Percentiles rank a stretch among this genome's conserved stretches.
Conservation (phyloP, 2,113 vertebrate genomes). For the Maccullochella peelii region DNA sequence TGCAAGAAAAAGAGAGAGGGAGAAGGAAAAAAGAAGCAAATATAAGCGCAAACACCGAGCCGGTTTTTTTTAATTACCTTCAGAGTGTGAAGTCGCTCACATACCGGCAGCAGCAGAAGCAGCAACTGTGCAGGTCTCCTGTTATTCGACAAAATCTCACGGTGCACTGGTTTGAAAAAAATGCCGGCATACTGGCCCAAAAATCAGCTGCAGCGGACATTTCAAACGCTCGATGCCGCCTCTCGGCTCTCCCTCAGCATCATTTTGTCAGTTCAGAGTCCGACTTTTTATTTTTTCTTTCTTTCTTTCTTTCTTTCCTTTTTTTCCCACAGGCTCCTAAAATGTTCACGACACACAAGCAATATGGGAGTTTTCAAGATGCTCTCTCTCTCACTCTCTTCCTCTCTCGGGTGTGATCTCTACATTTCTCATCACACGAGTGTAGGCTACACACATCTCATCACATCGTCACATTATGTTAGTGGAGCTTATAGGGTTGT, state of each 20-base stretch:
- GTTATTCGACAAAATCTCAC: constrained; percentile 44
- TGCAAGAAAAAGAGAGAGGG: constrained; percentile 33
- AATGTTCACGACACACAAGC: constrained; percentile 73
- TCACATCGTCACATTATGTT: constrained; percentile 36
- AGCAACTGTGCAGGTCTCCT: constrained; percentile 30
- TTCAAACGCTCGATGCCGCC: constrained; percentile 19
- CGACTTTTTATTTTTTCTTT: constrained; percentile 4
- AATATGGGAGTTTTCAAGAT: constrained; percentile 65
- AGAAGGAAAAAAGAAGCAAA: background rate
- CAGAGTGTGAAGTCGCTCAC: constrained; percentile 44
- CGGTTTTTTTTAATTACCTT: constrained; percentile 56
- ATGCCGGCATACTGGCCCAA: constrained; percentile 67
- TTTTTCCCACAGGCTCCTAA: constrained; percentile 35
- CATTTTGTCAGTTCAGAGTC: constrained; percentile 16
- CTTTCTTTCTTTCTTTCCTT: background rate
- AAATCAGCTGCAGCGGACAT: constrained; percentile 62
- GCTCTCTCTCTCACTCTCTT: constrained; percentile 52
- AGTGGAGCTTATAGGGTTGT: constrained; percentile 1
- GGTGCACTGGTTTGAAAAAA: constrained; percentile 42
- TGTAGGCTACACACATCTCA: constrained; percentile 60
- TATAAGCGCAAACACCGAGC: constrained; percentile 42
- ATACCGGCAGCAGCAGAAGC: constrained; percentile 59
- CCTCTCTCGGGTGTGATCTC: constrained; percentile 59
- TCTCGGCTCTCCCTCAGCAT: constrained; percentile 30
- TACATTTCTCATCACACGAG: constrained; percentile 69